A percentile compares a stretch with the other conserved stretches of the same genome.
These are phyloP conservation scores for Dicyrtomina minuta DNA, from an alignment of 2,888 invertebrate species.

Conservation along the genomic window DNA sequence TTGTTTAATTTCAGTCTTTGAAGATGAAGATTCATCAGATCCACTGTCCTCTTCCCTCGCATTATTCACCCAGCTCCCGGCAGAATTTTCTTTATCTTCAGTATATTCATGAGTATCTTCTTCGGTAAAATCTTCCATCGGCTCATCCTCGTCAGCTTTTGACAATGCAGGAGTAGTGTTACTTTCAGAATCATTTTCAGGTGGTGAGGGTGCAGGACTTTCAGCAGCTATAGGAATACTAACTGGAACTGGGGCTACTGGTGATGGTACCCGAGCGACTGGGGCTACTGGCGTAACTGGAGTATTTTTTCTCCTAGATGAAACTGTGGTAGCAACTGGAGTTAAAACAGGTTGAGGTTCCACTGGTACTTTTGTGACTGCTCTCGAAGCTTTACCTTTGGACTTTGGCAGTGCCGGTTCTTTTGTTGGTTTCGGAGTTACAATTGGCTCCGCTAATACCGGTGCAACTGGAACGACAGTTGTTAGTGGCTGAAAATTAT, in stretches of 20 bases:
- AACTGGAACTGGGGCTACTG: background rate
- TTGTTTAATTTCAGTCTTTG: constrained; percentile 25
- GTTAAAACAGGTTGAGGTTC: background rate
- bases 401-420: background rate
- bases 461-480: constrained; percentile 18
- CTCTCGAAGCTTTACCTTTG: constrained; percentile 10
- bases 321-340: background rate
- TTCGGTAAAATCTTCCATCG: constrained; percentile 23
- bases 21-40: constrained; percentile 29
- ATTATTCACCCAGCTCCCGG: constrained; percentile 21
- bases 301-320: background rate
- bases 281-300: background rate
- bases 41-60: constrained; percentile 24
- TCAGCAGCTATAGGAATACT: background rate
- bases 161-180: constrained; percentile 32
- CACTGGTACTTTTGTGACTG: constrained; percentile 3
- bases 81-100: constrained; percentile 33
- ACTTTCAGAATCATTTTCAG: constrained; percentile 18
- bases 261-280: background rate
- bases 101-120: constrained; percentile 13
- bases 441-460: constrained; percentile 24
- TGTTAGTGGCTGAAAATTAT: constrained; percentile 7
- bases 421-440: constrained; percentile 33
- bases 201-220: constrained; percentile 17
- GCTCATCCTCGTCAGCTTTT: constrained; percentile 27